Percentiles rank a stretch among this genome's conserved stretches.
phyloP scores from a whole-genome alignment of 2,888 invertebrate species.

The Smittia sp. region DNA sequence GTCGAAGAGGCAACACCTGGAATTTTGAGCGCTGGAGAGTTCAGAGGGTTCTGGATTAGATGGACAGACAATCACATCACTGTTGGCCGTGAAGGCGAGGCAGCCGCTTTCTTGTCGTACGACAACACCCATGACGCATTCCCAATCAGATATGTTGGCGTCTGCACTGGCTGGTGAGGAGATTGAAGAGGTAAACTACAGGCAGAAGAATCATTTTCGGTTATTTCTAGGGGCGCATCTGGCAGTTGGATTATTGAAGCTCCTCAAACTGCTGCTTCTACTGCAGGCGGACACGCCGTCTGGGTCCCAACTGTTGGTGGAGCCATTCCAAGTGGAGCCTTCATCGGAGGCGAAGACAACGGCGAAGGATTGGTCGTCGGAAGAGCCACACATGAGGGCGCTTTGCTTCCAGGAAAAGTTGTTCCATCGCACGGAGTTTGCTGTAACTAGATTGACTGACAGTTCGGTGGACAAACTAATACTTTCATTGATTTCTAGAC shows the following conservation, averaged over 20 bases:
- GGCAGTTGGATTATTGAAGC: constrained; percentile 61
- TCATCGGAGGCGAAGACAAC: constrained; percentile 63
- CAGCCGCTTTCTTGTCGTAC: constrained; percentile 70
- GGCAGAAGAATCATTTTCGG: background rate
- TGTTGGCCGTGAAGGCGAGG: constrained; percentile 71
- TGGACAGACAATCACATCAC: constrained; percentile 65
- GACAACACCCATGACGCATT: constrained; percentile 65
- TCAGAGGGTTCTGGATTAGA: constrained; percentile 80
- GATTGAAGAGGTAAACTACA: background rate
- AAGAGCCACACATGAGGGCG: constrained; percentile 68
- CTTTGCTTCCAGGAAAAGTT: constrained; percentile 76
- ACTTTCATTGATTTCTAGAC: constrained; percentile 50
- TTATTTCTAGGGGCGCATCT: constrained; percentile 59
- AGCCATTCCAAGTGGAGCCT: constrained; percentile 65
- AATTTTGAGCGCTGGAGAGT: constrained; percentile 70
- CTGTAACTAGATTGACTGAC: background rate
- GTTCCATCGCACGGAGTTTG: constrained; percentile 67
- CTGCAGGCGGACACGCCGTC: constrained; percentile 50
- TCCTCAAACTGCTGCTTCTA: constrained; percentile 50
- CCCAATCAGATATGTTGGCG: constrained; percentile 70
- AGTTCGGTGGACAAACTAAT: background rate
- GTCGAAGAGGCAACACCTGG: constrained; percentile 68
- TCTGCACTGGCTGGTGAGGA: constrained; percentile 74
- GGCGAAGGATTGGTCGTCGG: constrained; percentile 66
- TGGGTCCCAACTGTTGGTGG: constrained; percentile 64